Conservation (phyloP, 1,140 invertebrate genomes). For the Leptopilina clavipes region DNA sequence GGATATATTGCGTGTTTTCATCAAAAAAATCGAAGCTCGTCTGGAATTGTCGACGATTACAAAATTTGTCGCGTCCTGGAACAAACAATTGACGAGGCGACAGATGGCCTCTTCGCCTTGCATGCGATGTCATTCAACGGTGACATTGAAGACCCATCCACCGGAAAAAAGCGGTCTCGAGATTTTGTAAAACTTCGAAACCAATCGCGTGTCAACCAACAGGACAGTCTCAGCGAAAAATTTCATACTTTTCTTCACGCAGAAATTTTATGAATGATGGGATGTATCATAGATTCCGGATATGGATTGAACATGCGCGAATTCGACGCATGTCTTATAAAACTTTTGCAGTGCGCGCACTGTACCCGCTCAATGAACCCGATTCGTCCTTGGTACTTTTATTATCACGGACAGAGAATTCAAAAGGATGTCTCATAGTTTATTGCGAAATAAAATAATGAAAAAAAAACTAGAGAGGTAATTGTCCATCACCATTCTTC, state of each 20-base stretch:
- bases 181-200: conserved; percentile 55
- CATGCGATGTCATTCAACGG: conserved; percentile 66
- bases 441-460: too few species aligned
- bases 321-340: background rate
- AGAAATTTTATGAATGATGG: too few species aligned
- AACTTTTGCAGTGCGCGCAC: too few species aligned
- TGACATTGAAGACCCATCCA: conserved; percentile 57
- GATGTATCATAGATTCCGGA: too few species aligned
- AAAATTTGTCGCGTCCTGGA: conserved; percentile 32
- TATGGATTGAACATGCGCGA: background rate
- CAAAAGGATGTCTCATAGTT: too few species aligned
- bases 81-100: conserved; percentile 55
- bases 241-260: background rate
- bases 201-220: conserved; percentile 41
- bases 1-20: conserved; percentile 1
- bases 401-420: too few species aligned
- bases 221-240: conserved; percentile 46
- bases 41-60: conserved; percentile 12
- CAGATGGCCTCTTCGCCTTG: conserved; percentile 61
- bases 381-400: too few species aligned
- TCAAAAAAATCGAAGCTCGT: background rate
- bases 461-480: too few species aligned
- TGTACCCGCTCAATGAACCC: too few species aligned
- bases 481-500: too few species aligned
- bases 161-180: conserved; percentile 66